A percentile compares a stretch with the other conserved stretches of the same genome.
These are phyloP conservation scores for Ditula angustiorana DNA, from an alignment of 2,888 invertebrate genomes.

Conservation along the genomic window DNA sequence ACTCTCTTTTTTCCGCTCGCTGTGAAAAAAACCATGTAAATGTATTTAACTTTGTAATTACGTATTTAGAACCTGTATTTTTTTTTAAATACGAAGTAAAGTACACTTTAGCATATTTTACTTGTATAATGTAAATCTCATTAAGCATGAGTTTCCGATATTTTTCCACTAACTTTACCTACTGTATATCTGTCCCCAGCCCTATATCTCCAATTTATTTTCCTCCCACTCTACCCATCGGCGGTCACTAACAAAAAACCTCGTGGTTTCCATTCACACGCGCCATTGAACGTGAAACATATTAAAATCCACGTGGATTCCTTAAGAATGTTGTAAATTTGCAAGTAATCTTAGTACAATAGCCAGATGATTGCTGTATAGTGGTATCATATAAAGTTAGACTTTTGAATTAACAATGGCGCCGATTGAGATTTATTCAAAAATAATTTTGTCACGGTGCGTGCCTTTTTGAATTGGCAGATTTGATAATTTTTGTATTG, in stretches of 20 bases:
- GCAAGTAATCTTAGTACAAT: slow-evolving; percentile 38
- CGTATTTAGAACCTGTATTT: too few species aligned
- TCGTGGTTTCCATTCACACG: slow-evolving; percentile 16
- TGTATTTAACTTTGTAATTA: too few species aligned
- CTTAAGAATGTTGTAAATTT: slow-evolving; percentile 25
- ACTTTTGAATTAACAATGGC: slow-evolving; percentile 29
- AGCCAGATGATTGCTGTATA: slow-evolving; percentile 31
- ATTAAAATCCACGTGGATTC: slow-evolving; percentile 27
- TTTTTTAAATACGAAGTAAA: too few species aligned
- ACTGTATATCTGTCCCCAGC: neutral
- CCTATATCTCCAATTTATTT: neutral
- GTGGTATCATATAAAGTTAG: neutral
- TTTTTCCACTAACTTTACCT: neutral
- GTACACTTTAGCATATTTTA: too few species aligned
- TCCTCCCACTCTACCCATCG: slow-evolving; percentile 1
- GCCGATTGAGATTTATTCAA: slow-evolving; percentile 28
- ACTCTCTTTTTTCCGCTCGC: too few species aligned
- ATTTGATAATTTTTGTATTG: slow-evolving; percentile 18
- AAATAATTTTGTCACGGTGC: slow-evolving; percentile 16
- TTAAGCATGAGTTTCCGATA: too few species aligned
- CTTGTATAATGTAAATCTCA: too few species aligned
- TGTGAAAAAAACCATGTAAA: too few species aligned
- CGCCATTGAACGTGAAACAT: slow-evolving; percentile 20
- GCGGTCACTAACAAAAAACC: neutral
- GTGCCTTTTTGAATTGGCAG: slow-evolving; percentile 13